Conservation (phyloP, 2,797 vertebrate species). For the Aeoliscus strigatus region DNA sequence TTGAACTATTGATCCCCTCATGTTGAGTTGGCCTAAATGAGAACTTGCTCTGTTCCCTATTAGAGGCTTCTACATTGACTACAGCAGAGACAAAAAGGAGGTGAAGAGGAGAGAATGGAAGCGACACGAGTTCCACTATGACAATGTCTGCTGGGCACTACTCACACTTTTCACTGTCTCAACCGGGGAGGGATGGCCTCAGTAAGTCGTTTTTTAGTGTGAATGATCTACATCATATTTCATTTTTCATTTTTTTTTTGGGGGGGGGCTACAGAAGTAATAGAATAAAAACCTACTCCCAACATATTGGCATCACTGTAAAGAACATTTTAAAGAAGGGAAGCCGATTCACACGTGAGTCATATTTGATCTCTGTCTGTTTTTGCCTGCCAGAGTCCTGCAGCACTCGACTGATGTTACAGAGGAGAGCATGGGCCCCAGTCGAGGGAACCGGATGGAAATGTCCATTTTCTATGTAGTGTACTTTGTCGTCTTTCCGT, state of each 20-base stretch:
- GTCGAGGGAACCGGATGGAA: conserved; percentile 96
- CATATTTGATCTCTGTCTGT: too few relatives aligned
- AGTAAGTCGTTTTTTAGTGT: too few relatives aligned
- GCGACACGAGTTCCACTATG: conserved; percentile 95
- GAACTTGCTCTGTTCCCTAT: conserved; percentile 18
- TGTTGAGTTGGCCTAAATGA: too few relatives aligned
- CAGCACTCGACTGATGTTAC: conserved; percentile 97
- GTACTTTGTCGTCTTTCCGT: conserved; percentile 98
- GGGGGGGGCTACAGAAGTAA: too few relatives aligned
- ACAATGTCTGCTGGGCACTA: conserved; percentile 94
- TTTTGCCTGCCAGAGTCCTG: conserved; percentile 85
- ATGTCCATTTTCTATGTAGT: conserved; percentile 99
- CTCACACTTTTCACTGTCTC: conserved; percentile 97
- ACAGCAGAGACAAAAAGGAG: conserved; percentile 92
- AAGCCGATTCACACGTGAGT: too few relatives aligned
- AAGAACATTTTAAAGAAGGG: too few relatives aligned
- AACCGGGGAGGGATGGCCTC: conserved; percentile 96
- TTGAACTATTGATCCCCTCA: too few relatives aligned
- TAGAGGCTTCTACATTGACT: conserved; percentile 94
- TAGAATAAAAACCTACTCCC: too few relatives aligned
- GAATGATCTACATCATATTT: too few relatives aligned
- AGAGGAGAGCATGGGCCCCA: conserved; percentile 92
- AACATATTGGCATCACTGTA: too few relatives aligned
- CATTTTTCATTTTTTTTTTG: too few relatives aligned
- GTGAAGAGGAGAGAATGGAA: conserved; percentile 94